These are phyloP conservation scores for Edolisoma coerulescens DNA, from an alignment of 2,113 vertebrate species.

Conservation along the genomic window DNA sequence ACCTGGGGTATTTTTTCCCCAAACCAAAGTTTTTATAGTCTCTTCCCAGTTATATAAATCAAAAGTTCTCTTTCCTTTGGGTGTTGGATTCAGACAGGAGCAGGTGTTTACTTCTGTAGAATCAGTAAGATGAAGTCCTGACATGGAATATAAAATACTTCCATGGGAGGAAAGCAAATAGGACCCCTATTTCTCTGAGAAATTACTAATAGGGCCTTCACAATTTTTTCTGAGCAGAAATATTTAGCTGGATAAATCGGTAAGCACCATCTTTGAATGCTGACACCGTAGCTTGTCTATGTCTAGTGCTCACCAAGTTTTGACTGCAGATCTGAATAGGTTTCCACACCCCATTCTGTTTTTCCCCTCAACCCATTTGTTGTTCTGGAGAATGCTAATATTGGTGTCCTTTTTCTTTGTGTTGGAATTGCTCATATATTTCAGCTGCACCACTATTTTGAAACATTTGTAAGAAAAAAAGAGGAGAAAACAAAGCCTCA, in stretches of 20 bases:
- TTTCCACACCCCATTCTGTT: not conserved
- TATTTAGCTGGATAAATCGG: not conserved
- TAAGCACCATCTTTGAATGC: not conserved
- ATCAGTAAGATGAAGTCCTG: not conserved
- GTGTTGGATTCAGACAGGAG: not conserved
- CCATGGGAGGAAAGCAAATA: not conserved
- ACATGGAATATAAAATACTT: not conserved
- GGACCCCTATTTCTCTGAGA: not conserved
- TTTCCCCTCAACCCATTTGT: not conserved
- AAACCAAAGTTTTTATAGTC: not conserved
- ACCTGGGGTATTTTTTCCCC: not conserved
- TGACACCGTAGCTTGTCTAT: not conserved
- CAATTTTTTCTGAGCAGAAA: not conserved
- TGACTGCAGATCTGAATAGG: not conserved
- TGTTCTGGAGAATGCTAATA: not conserved
- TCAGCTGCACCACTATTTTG: not conserved
- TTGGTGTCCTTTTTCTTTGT: not conserved
- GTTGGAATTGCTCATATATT: not conserved
- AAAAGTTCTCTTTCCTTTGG: not conserved
- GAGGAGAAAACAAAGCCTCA: not conserved
- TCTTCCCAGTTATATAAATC: not conserved
- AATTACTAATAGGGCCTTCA: not conserved
- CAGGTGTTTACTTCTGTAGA: not conserved
- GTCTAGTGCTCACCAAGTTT: not conserved
- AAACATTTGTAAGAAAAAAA: not conserved